A percentile compares a stretch with the other conserved stretches of the same genome.
These are phyloP conservation scores for Gryon sp. DNA, from an alignment of 1,140 invertebrate species.

Conservation along the genomic window DNA sequence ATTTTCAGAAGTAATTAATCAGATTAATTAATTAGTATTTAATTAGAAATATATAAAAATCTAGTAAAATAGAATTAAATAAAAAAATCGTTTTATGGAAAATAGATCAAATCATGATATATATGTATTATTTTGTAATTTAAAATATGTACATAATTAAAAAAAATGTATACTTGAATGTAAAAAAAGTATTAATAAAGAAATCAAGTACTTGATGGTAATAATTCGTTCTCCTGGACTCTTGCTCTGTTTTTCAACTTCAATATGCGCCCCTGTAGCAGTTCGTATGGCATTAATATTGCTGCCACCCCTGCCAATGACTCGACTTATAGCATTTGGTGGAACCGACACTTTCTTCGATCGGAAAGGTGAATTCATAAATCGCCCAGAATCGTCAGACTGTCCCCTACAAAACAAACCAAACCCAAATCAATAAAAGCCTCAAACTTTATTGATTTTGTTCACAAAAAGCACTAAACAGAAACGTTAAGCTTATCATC, in stretches of 20 bases:
- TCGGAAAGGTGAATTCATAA: conserved; percentile 78
- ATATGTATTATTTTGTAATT: too few species aligned
- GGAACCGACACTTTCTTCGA: conserved; percentile 95
- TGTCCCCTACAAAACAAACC: conserved; percentile 69
- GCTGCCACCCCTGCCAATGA: conserved; percentile 96
- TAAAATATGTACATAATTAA: too few species aligned
- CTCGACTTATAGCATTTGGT: conserved; percentile 94
- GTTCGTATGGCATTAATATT: conserved; percentile 98
- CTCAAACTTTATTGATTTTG: too few species aligned
- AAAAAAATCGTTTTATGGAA: conserved; percentile 3
- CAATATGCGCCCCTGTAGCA: conserved; percentile 96
- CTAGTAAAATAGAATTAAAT: too few species aligned
- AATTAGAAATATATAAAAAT: too few species aligned
- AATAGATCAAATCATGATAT: neutral
- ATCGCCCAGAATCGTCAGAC: conserved; percentile 76
- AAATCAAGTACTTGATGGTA: conserved; percentile 96
- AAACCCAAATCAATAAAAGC: conserved; percentile 8
- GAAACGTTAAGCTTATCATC: too few species aligned
- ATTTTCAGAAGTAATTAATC: too few species aligned
- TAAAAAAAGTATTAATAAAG: too few species aligned
- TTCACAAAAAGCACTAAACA: too few species aligned
- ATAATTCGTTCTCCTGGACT: conserved; percentile 95
- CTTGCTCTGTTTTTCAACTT: conserved; percentile 98
- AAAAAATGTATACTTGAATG: too few species aligned
- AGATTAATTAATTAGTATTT: too few species aligned